Evolutionary conservation across 2,888 invertebrate genomes (phyloP), one percentile per base, ranked within the genome.

Genomic region (Orchestes rusci): DNA sequence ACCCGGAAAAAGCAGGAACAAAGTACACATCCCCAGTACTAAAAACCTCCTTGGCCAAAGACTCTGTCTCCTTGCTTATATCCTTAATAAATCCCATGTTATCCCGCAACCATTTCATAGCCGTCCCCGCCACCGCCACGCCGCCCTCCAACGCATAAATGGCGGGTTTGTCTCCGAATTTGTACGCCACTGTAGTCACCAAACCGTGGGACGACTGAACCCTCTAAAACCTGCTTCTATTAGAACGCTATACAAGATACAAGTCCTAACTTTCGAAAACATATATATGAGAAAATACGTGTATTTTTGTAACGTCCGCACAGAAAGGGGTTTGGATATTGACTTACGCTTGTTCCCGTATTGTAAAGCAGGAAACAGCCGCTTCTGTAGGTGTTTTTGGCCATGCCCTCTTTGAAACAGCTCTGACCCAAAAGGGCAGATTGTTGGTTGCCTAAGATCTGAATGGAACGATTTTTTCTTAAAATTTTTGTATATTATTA

Each of bases 351-450:
- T 0, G 77, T 74, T 1, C 99, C 99, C 0, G 96, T 97, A 65
- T 99, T 99, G 69, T 90, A 95, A 0, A 99, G 73, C 29, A 99
- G 77, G 66, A 99, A 99, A 62, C 96, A 95, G 0, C 96, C 97
- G 19, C 96, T 97, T 15, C 97, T 90, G 66, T 89, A 99, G n/a
- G 97, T 99, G 45, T 90, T 90, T 69, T 99, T 99, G 0, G 93
- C 93, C 66, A 89, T 85, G 0, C 96, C 96, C 57, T 82, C 79
- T 50, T 80, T 77, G 35, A 94, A 74, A 63, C 96, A 97, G 72
- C 86, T 83, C 66, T 97, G 96, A 0, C 97, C 97, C 2, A 97
- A 85, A 18, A 97, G 68, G 0, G 96, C 95, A 15, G 95, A 84
- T 66, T 95, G 96, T 65, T 99, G 99, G 69, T 99, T 97, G 16